These are phyloP conservation scores for Potorous gilbertii DNA, from an alignment of 2,797 vertebrate genomes.

Conservation along the genomic window DNA sequence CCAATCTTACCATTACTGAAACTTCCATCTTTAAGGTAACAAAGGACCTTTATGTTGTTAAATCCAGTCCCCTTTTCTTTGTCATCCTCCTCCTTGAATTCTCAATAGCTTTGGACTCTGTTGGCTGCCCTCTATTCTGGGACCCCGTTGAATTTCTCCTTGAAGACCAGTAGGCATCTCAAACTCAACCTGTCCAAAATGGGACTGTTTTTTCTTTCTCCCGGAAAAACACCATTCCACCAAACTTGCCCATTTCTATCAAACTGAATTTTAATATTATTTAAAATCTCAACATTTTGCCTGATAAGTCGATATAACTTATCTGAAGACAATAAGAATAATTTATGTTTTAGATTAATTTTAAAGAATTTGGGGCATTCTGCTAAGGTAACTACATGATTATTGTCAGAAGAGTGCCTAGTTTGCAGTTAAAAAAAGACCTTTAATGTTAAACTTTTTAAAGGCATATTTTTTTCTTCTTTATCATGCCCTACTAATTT, in stretches of 20 bases:
- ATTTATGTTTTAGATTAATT: neutral
- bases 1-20: neutral
- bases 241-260: neutral
- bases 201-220: neutral
- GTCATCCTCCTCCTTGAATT: neutral
- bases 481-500: neutral
- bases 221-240: neutral
- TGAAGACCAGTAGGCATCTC: neutral
- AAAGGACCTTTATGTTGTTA: neutral
- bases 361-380: neutral
- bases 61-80: neutral
- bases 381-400: neutral
- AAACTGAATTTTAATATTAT: constrained; percentile 3
- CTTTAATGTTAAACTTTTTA: constrained; percentile 11
- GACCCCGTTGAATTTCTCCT: neutral
- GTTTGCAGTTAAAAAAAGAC: constrained; percentile 13
- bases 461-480: neutral
- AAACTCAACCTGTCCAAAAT: neutral
- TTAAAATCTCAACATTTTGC: constrained; percentile 15
- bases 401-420: neutral
- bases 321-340: neutral
- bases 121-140: neutral
- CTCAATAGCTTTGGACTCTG: neutral
- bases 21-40: neutral
- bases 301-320: constrained; percentile 15